Evolutionary conservation across 2,113 vertebrate genomes (phyloP).

Genomic region (Nibea albiflora): DNA sequence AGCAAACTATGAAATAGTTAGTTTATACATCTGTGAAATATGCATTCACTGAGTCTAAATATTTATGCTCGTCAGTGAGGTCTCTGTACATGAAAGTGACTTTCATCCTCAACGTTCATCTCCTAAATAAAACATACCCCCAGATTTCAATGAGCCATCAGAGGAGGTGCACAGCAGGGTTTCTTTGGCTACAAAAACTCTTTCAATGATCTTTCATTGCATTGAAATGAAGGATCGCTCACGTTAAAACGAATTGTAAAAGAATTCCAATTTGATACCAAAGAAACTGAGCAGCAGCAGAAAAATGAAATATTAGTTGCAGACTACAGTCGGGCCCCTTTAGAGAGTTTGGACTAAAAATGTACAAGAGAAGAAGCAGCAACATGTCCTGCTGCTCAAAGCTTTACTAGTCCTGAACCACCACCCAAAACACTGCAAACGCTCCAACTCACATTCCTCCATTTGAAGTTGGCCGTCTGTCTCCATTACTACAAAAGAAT

Average conservation of each 20-base stretch:
- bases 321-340: background rate
- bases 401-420: slow-evolving; percentile 60
- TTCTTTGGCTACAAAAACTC: slow-evolving; percentile 15
- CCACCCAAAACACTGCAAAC: slow-evolving; percentile 75
- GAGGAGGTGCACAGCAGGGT: slow-evolving; percentile 17
- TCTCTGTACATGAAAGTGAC: background rate
- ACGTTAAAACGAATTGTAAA: background rate
- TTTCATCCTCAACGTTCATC: background rate
- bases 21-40: background rate
- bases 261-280: background rate
- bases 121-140: background rate
- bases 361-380: slow-evolving; percentile 28
- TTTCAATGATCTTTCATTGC: slow-evolving; percentile 24
- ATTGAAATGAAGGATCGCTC: slow-evolving; percentile 33
- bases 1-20: slow-evolving; percentile 2
- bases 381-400: slow-evolving; percentile 34
- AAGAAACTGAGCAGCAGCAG: slow-evolving; percentile 26
- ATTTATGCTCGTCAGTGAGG: background rate
- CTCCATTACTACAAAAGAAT: slow-evolving; percentile 84
- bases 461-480: slow-evolving; percentile 78
- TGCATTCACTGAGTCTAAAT: background rate
- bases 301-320: slow-evolving; percentile 30
- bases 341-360: background rate
- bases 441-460: slow-evolving; percentile 86
- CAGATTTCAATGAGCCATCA: background rate